These are phyloP conservation scores for Euwallacea fornicatus DNA, from an alignment of 1,140 invertebrate species.

Conservation along the genomic window DNA sequence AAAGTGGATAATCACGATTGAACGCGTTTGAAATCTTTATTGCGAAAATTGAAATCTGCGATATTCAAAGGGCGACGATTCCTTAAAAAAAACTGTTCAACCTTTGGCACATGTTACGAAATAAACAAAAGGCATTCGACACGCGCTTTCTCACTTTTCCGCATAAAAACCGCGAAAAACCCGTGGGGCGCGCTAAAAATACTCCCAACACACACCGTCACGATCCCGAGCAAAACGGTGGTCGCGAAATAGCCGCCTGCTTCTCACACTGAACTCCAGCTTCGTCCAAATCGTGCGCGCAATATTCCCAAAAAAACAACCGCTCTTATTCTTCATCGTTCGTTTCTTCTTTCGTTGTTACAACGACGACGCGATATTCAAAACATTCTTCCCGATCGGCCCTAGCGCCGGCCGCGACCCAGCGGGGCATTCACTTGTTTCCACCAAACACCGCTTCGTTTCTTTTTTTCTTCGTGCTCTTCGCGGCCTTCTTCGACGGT, in stretches of 20 bases:
- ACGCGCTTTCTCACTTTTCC: slow-evolving; percentile 17
- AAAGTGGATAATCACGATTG: no score
- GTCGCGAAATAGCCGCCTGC: slow-evolving; percentile 24
- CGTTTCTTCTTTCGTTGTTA: slow-evolving; percentile 22
- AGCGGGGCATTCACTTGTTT: slow-evolving; percentile 33
- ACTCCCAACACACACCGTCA: not conserved
- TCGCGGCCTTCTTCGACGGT: slow-evolving; percentile 9
- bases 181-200: slow-evolving; percentile 25
- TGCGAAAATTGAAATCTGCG: no score
- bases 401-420: slow-evolving; percentile 11
- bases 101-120: slow-evolving; percentile 1
- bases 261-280: slow-evolving; percentile 20
- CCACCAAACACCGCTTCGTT: slow-evolving; percentile 26
- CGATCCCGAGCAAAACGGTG: slow-evolving; percentile 21
- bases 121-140: slow-evolving; percentile 8
- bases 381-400: slow-evolving; percentile 15
- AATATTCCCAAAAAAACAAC: slow-evolving; percentile 1
- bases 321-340: slow-evolving; percentile 13
- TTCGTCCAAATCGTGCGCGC: slow-evolving; percentile 17
- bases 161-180: slow-evolving; percentile 19
- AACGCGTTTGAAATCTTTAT: no score
- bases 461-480: slow-evolving; percentile 15
- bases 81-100: no score
- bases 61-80: no score
- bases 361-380: slow-evolving; percentile 24